Evolutionary conservation across 1,140 invertebrate genomes (phyloP), one percentile per base, ranked within the genome.

Genomic region (Brachionus calyciflorus): DNA sequence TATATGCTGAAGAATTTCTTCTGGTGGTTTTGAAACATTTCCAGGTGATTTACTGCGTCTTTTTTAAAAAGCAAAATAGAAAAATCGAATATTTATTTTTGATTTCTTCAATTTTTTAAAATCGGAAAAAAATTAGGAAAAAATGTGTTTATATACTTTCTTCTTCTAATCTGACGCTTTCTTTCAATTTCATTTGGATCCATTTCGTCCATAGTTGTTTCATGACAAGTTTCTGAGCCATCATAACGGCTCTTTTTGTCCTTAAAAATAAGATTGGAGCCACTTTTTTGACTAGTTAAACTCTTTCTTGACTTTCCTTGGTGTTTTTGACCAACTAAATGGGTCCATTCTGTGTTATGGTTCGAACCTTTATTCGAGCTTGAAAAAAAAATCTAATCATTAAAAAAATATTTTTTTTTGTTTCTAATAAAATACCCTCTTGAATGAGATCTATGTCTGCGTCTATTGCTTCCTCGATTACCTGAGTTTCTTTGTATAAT

Each of bases 1-100:
- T n/a, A 73, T 73, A 19, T 73, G 69, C 14, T 73, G 69, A 40
- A 73, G 69, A 30, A 73, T 73, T 73, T 73, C 69, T 24, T 73
- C 69, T 10, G 69, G 69, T 26, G 69, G 69, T n/a, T 73, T 73
- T 0, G 69, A 51, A 10, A 73, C 51, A 55, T 37, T 41, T 51
- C 69, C 69, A 24, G 69, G 69, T 3, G 69, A 73, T 51, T 73
- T 73, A 41, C 69, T 73, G 24, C 69, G 69, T 40, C 69, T 73
- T n/a, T n/a, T n/a, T 73, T 21, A 51, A 70, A 51, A 26, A 51
- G 12, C 17, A 51, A 19, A 26, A 4, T 26, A 51, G 7, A 51
- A 26, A 51, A 51, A 37, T 51, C 12, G 49, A 12, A 26, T 5
- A 9, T 37, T 37, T 3, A 37, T 5, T 37, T 37, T 37, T 46